Base-by-base conservation (phyloP, 2,888 invertebrate species). In the Lepidochitona cinerea region DNA sequence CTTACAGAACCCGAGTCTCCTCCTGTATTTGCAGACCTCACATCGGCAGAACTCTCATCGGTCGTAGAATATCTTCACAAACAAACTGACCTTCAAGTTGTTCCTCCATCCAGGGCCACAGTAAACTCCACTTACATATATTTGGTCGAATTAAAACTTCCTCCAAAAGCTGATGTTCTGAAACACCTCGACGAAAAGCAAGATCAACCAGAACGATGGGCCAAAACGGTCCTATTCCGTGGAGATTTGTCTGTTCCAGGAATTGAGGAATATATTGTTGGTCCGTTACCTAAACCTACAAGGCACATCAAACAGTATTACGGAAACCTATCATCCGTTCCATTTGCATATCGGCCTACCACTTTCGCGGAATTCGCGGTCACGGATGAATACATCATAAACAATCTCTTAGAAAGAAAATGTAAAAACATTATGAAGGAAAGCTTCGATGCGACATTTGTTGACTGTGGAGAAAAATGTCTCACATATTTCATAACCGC, bases 201-300 rank as follows among this genome's bases (percentile, higher is more conserved):
- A 12, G 41, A 35, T 0, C 68, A 73, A 49, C 84, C 83, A 7
- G 66, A 36, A 6, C 75, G 85, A 7, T 78, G 80, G 64, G 85
- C 85, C 0, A 75, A 77, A 41, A 83, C 77, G 6, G 75, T 80
- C 0, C 35, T 85, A 35, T 78, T 76, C 33, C 72, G 81, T 0
- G 77, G 80, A 6, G 77, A 77, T 33, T 33, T 66, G 29, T 33
- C 54, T 4, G 71, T 74, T 0, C 82, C 82, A 0, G 77, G 71
- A 23, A 75, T 83, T 1, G 76, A 80, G 33, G 85, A 86, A 71
- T 81, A 81, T 65, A 69, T 76, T 12, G 79, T 86, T 7, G 81
- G 82, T 0, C 83, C 83, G 6, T 54, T 84, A 23, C 84, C 86
- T 0, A 72, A 70, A 18, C 84, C 84, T 1, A 71, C 71, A 0